Evolutionary conservation across 2,888 invertebrate genomes (phyloP).

Genomic region (Monochamus alternatus): DNA sequence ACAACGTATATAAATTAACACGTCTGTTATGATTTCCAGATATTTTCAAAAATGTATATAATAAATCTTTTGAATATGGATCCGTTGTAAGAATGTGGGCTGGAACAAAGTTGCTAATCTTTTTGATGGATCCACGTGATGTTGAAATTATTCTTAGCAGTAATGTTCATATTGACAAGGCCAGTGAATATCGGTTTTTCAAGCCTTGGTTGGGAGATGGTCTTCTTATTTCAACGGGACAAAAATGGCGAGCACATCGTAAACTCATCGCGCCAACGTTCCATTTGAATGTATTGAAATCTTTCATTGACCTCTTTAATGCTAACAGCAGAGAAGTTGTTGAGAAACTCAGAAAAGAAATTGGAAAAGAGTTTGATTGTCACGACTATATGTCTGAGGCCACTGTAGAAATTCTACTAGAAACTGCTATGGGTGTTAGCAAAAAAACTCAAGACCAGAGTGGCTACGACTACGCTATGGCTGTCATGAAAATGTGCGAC

Average conservation of each 20-base stretch:
- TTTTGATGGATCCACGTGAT: slow-evolving; percentile 84
- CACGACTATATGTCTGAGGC: slow-evolving; percentile 90
- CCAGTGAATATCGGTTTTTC: slow-evolving; percentile 84
- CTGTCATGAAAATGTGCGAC: slow-evolving; percentile 92
- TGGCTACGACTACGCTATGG: slow-evolving; percentile 89
- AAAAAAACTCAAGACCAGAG: slow-evolving; percentile 87
- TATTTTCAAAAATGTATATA: slow-evolving; percentile 79
- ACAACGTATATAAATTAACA: too few relatives aligned
- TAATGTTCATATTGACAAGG: slow-evolving; percentile 86
- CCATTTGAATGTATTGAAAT: slow-evolving; percentile 89
- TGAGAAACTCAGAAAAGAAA: slow-evolving; percentile 80
- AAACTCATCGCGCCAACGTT: slow-evolving; percentile 91
- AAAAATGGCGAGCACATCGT: slow-evolving; percentile 89
- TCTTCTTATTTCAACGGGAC: slow-evolving; percentile 86
- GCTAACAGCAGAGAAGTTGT: slow-evolving; percentile 85
- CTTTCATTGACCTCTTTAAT: slow-evolving; percentile 89
- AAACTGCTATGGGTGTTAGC: slow-evolving; percentile 92
- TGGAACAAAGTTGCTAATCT: slow-evolving; percentile 83
- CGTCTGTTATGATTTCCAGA: slow-evolving; percentile 70
- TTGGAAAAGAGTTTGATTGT: slow-evolving; percentile 83
- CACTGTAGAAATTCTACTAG: slow-evolving; percentile 85
- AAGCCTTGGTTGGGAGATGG: slow-evolving; percentile 90
- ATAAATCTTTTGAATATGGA: slow-evolving; percentile 74
- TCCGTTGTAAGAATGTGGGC: slow-evolving; percentile 82
- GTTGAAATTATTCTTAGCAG: slow-evolving; percentile 86